phyloP scores from a whole-genome alignment of 1,140 invertebrate species.

The Platyscapa corneri region DNA sequence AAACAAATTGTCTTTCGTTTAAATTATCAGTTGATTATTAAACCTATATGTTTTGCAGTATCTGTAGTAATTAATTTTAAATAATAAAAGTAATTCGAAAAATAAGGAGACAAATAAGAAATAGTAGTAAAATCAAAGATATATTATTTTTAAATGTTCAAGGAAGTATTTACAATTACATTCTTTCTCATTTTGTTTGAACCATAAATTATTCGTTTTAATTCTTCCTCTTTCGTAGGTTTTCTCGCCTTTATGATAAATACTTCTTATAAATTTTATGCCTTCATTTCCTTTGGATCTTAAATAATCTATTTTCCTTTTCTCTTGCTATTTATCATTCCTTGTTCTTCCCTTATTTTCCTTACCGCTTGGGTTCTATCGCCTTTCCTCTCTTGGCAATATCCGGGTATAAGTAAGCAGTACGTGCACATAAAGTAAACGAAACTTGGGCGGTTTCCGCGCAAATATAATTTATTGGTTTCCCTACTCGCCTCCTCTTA shows the following conservation, averaged over 20 bases:
- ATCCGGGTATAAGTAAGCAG: slow-evolving; percentile 22
- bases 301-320: slow-evolving; percentile 33
- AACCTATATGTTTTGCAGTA: too few relatives aligned
- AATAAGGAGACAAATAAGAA: not conserved
- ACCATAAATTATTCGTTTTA: slow-evolving; percentile 8
- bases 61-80: too few relatives aligned
- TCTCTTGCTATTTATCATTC: not conserved
- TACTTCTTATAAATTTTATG: slow-evolving; percentile 10
- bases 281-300: slow-evolving; percentile 40
- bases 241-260: slow-evolving; percentile 10
- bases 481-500: not conserved
- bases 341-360: not conserved
- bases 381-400: slow-evolving; percentile 9
- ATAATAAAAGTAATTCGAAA: too few relatives aligned
- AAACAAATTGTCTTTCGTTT: too few relatives aligned
- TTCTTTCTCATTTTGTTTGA: slow-evolving; percentile 1
- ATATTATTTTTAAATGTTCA: not conserved
- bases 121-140: not conserved
- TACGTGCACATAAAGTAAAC: too few relatives aligned
- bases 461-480: slow-evolving; percentile 22
- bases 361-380: too few relatives aligned
- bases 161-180: not conserved
- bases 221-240: not conserved
- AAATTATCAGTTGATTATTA: too few relatives aligned
- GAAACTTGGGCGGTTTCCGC: not conserved